Evolutionary conservation across 2,797 vertebrate species (phyloP).

Genomic region (Tamandua tetradactyla): DNA sequence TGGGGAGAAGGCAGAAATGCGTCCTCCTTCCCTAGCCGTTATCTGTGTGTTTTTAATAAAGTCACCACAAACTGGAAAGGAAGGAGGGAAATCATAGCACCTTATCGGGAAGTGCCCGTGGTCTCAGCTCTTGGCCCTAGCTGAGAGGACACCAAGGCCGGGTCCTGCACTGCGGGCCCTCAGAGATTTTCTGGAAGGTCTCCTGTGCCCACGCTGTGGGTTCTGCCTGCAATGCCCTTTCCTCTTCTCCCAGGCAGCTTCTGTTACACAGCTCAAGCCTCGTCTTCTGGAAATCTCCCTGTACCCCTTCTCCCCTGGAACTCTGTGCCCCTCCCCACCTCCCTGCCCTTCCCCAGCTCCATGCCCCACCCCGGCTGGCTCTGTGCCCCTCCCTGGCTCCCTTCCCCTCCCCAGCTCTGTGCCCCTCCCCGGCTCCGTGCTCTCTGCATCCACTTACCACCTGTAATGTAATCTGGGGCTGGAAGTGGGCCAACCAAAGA

Average conservation of each 20-base stretch:
- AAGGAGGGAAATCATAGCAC: constrained; percentile 78
- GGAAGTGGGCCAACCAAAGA: neutral
- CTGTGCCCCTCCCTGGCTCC: neutral
- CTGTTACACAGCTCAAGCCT: neutral
- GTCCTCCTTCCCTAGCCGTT: constrained; percentile 79
- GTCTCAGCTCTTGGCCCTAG: constrained; percentile 45
- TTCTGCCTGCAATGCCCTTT: neutral
- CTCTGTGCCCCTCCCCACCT: neutral
- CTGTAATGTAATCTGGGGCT: neutral
- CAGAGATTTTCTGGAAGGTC: constrained; percentile 46
- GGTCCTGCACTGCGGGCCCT: neutral
- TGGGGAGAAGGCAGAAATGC: constrained; percentile 69
- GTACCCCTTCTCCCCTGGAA: neutral
- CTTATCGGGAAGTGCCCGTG: constrained; percentile 47
- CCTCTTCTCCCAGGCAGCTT: neutral
- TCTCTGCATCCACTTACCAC: neutral
- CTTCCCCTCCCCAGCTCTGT: neutral
- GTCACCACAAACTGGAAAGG: constrained; percentile 82
- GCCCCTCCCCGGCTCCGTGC: neutral
- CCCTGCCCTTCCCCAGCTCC: neutral
- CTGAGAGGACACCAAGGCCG: constrained; percentile 36
- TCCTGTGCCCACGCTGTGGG: neutral
- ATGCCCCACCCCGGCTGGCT: too few relatives aligned
- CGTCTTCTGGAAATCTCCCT: constrained; percentile 25
- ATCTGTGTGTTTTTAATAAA: constrained; percentile 87